These are phyloP conservation scores for Agrotis segetum DNA, from an alignment of 2,888 invertebrate species.

Conservation along the genomic window DNA sequence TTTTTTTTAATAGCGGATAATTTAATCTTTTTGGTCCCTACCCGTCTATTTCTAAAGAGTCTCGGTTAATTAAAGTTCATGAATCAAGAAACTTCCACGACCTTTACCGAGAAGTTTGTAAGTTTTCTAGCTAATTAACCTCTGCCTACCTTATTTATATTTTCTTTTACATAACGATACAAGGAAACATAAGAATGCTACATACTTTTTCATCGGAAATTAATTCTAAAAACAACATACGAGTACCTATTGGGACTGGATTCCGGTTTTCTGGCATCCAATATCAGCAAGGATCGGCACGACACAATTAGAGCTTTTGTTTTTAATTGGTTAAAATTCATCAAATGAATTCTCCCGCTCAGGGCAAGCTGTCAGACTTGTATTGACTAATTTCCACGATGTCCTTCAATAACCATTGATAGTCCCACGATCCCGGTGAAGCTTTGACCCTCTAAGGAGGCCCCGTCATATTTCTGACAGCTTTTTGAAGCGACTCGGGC, in stretches of 20 bases:
- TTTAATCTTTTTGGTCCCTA: too few relatives aligned
- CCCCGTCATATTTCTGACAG: too few relatives aligned
- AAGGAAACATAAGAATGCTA: background rate
- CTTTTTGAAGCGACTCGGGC: too few relatives aligned
- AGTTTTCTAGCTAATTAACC: slow-evolving; percentile 35
- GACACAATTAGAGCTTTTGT: background rate
- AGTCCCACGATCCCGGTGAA: too few relatives aligned
- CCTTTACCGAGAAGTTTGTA: slow-evolving; percentile 25
- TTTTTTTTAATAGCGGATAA: too few relatives aligned
- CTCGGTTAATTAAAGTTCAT: slow-evolving; percentile 35
- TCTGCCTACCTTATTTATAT: background rate
- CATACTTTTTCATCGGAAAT: background rate
- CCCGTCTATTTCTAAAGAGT: background rate
- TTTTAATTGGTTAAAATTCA: too few relatives aligned
- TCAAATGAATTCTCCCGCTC: too few relatives aligned
- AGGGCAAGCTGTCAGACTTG: too few relatives aligned
- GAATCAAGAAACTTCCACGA: background rate
- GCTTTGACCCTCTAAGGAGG: too few relatives aligned
- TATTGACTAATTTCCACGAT: too few relatives aligned
- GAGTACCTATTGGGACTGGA: background rate
- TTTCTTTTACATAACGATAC: background rate
- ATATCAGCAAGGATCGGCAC: background rate
- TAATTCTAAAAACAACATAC: too few relatives aligned
- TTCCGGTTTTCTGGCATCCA: background rate
- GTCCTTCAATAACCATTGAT: too few relatives aligned